These are phyloP conservation scores for Umimayanthus kanabou DNA, from an alignment of 92 coral and sea anemone genomes.

Conservation along the genomic window DNA sequence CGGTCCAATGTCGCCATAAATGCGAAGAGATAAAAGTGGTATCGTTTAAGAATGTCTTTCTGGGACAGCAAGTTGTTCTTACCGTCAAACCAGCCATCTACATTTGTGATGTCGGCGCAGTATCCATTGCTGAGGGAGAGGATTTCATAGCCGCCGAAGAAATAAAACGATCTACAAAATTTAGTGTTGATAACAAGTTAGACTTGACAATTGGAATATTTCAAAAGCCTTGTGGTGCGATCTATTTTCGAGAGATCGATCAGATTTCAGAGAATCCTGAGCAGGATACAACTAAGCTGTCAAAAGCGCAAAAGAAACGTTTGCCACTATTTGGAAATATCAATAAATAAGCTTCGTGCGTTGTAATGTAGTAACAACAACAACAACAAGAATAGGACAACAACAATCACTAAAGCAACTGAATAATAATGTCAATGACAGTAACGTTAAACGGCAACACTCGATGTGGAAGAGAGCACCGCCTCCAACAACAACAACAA, in stretches of 20 bases:
- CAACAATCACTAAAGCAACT: background rate
- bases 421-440: too few relatives aligned
- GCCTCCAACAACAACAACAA: too few relatives aligned
- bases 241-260: background rate
- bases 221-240: conserved; percentile 5
- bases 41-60: background rate
- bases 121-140: background rate
- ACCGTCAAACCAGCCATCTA: background rate
- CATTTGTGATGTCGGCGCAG: background rate
- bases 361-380: background rate
- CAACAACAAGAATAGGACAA: background rate
- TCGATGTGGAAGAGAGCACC: too few relatives aligned
- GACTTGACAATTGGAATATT: background rate
- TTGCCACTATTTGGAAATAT: background rate
- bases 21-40: conserved; percentile 6
- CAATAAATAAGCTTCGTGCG: background rate
- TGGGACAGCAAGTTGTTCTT: background rate
- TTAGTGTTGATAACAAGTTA: background rate
- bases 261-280: background rate
- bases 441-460: too few relatives aligned
- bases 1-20: background rate
- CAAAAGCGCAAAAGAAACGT: background rate
- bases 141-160: conserved; percentile 4
- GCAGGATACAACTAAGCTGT: background rate
- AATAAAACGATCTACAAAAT: background rate